Evolutionary conservation across 2,888 invertebrate genomes (phyloP), one percentile per base, ranked within the genome.

Genomic region (Lycophotia porphyrea): DNA sequence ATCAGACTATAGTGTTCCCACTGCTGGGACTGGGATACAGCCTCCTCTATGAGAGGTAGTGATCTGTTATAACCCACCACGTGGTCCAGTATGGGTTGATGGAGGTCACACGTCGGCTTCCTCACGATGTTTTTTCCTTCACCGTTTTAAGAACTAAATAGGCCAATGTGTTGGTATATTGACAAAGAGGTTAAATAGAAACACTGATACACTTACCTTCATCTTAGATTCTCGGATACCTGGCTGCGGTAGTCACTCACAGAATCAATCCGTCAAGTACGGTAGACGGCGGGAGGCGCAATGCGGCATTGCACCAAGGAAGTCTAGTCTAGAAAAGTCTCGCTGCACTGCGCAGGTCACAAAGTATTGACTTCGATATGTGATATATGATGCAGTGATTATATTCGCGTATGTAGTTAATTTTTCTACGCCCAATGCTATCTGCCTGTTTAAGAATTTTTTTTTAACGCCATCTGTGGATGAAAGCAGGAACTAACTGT

Each of bases 271-370:
- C 49, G 42, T 52, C 49, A 4, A 18, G 34, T 21, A 44, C 34
- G 18, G 27, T 0, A 65, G 18, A 66, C 13, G 24, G 9, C 9
- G 18, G 13, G 0, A 18, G 52, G 1, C 34, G 52, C 74, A 75
- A 42, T 75, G 74, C 42, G 34, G 21, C 2, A 39, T 5, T 34
- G 42, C 34, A 27, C 64, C n/a, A 64, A 44, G 34, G 9, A 13
- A 18, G 34, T 55, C 78, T 74, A 42, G 74, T 61, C 47, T 74
- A 76, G 74, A 24, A 27, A 1, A 31, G 27, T 31, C 31, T 9
- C 3, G 39, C 18, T 60, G 44, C 44, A 74, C 24, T 74, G 74
- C 73, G 73, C 73, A 73, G 44, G 74, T 58, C 74, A 55, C 18
- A 5, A 24, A 67, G n/a, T 34, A 13, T 7, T 8, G 34, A 70